Evolutionary conservation across 2,797 vertebrate species (phyloP).

Genomic region (Allenopithecus nigroviridis): DNA sequence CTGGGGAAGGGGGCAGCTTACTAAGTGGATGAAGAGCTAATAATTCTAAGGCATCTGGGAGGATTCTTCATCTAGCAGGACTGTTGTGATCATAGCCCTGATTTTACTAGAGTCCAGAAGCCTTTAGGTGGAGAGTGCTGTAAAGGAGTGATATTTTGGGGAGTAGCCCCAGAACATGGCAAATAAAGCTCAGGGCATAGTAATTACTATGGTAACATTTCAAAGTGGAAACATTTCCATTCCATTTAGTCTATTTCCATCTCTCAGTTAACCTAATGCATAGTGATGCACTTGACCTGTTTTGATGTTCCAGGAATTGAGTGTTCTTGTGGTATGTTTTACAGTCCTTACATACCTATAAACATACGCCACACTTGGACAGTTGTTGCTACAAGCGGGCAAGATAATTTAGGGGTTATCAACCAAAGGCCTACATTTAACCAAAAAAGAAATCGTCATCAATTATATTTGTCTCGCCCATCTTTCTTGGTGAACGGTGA

Average conservation of each 20-base stretch:
- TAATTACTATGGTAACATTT: conserved; percentile 68
- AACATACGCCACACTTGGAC: background rate
- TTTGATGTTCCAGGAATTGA: conserved; percentile 23
- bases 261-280: conserved; percentile 35
- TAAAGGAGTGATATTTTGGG: background rate
- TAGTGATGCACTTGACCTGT: background rate
- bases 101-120: background rate
- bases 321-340: background rate
- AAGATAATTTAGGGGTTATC: conserved; percentile 29
- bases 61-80: background rate
- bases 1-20: background rate
- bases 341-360: background rate
- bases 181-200: conserved; percentile 17
- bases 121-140: background rate
- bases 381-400: conserved; percentile 11
- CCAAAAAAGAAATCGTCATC: background rate
- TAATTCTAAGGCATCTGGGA: conserved; percentile 1
- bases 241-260: conserved; percentile 58
- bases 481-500: background rate
- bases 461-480: background rate
- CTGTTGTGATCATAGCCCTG: background rate
- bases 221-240: conserved; percentile 60
- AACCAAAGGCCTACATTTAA: conserved; percentile 18
- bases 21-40: conserved; percentile 47
- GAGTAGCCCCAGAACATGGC: background rate